These are phyloP conservation scores for Elysia crispata DNA, from an alignment of 2,888 invertebrate genomes.

Conservation along the genomic window DNA sequence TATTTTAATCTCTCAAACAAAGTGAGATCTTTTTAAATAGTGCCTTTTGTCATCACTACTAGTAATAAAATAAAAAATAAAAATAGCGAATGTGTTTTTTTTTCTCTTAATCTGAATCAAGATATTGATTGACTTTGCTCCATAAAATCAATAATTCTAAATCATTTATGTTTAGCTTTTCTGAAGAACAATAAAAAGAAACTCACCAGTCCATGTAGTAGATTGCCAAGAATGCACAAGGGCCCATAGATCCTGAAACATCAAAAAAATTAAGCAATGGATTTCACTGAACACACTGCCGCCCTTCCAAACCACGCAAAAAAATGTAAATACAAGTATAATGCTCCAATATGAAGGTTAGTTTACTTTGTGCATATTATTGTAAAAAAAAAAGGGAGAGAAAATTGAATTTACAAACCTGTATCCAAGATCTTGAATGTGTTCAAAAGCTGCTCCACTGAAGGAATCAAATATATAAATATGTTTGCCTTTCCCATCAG, in stretches of 20 bases:
- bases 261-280: conserved; percentile 3
- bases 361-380: neutral
- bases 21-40: no score
- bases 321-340: no score
- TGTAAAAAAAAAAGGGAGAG: neutral
- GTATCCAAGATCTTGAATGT: conserved; percentile 68
- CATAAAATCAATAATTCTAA: no score
- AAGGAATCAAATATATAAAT: conserved; percentile 89
- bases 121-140: no score
- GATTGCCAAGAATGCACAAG: conserved; percentile 86
- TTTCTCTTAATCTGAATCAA: no score
- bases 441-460: conserved; percentile 85
- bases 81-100: no score
- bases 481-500: conserved; percentile 83
- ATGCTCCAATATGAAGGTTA: neutral
- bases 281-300: neutral
- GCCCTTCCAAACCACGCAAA: no score
- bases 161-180: no score
- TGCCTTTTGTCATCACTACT: no score
- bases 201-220: conserved; percentile 82
- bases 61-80: no score
- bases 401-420: conserved; percentile 7
- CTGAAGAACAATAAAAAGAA: neutral
- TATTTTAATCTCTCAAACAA: no score
- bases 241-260: conserved; percentile 87